These are phyloP conservation scores for Synanthedon vespiformis DNA, from an alignment of 2,888 invertebrate species.

Conservation along the genomic window DNA sequence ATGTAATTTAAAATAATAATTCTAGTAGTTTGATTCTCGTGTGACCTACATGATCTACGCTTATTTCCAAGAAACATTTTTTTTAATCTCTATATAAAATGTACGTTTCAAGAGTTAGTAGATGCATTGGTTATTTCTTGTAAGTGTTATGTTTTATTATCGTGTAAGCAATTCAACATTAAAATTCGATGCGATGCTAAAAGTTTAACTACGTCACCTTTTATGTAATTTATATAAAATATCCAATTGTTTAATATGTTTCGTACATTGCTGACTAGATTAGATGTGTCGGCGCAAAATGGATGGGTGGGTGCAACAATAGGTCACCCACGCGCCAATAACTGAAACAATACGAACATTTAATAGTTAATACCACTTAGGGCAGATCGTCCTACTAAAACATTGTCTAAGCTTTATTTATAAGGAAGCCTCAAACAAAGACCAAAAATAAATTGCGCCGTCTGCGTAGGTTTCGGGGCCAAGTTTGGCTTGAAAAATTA, in stretches of 20 bases:
- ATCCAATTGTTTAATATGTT: constrained; percentile 49
- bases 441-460: too few species aligned
- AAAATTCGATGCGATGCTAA: not conserved
- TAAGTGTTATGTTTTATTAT: not conserved
- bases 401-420: not conserved
- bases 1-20: not conserved
- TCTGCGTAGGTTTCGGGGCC: too few species aligned
- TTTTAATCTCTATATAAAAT: too few species aligned
- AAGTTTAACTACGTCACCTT: not conserved
- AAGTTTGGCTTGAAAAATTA: too few species aligned
- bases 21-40: not conserved
- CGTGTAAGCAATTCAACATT: too few species aligned
- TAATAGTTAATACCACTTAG: constrained; percentile 22
- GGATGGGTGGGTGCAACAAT: constrained; percentile 52
- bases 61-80: not conserved
- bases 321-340: constrained; percentile 35
- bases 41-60: not conserved
- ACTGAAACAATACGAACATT: constrained; percentile 46
- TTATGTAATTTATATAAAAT: not conserved
- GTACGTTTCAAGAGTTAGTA: too few species aligned
- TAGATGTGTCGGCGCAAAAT: constrained; percentile 28
- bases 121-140: not conserved
- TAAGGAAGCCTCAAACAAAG: too few species aligned
- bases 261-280: constrained; percentile 38
- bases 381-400: constrained; percentile 31